phyloP scores from a whole-genome alignment of 2,797 vertebrate species.

The Aselliscus stoliczkanus region DNA sequence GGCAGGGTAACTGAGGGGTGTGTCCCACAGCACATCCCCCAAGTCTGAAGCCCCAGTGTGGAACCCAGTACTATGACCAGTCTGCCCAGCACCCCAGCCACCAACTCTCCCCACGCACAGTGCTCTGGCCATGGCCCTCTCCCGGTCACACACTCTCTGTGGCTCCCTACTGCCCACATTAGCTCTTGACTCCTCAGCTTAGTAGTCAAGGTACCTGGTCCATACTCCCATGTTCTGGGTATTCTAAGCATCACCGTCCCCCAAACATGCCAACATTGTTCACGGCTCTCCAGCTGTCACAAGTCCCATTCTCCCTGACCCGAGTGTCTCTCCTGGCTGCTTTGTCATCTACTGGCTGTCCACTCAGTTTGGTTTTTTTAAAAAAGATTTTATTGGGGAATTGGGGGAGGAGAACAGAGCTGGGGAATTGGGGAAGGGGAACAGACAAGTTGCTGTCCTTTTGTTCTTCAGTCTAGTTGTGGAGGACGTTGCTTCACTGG shows the following conservation, averaged over 20 bases:
- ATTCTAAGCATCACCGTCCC: background rate
- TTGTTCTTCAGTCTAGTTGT: too few species aligned
- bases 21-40: background rate
- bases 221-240: rapidly evolving
- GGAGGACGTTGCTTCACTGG: too few species aligned
- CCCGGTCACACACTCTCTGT: background rate
- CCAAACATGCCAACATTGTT: background rate
- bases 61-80: background rate
- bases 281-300: background rate
- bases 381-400: too few species aligned
- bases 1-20: background rate
- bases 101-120: background rate
- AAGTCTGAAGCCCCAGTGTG: background rate
- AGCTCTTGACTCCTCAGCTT: background rate
- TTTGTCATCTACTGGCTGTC: background rate
- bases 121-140: background rate
- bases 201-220: background rate
- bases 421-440: too few species aligned
- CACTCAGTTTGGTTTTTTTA: too few species aligned
- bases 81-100: background rate
- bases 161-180: background rate
- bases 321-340: background rate
- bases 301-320: background rate
- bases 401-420: too few species aligned
- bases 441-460: too few species aligned